Percentiles rank a stretch among this genome's conserved stretches.
phyloP scores from a whole-genome alignment of 1,140 invertebrate species.

The Drosophila sucinea region DNA sequence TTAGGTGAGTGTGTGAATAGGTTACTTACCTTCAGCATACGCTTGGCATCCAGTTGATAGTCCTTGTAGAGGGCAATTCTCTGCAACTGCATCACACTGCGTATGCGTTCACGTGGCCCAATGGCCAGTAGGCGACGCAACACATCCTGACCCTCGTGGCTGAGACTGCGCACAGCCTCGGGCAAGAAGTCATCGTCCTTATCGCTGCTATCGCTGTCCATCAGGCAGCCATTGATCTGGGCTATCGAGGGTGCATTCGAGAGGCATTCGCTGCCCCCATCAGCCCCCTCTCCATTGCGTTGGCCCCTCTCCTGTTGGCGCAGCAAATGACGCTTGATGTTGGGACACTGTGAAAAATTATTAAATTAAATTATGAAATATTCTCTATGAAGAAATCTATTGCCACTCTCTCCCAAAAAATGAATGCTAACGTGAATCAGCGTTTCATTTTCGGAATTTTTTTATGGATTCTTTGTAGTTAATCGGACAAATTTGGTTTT shows the following conservation, averaged over 20 bases:
- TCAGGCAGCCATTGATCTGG: constrained; percentile 50
- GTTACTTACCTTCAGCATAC: constrained; percentile 50
- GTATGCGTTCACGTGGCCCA: constrained; percentile 82
- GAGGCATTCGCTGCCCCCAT: constrained; percentile 21
- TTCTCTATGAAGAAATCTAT: no score
- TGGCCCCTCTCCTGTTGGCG: neutral
- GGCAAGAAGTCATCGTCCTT: constrained; percentile 53
- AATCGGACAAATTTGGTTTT: no score
- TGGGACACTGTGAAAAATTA: constrained; percentile 37
- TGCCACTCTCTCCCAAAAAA: neutral
- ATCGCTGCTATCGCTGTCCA: constrained; percentile 26
- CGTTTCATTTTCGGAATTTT: no score
- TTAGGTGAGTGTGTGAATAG: no score
- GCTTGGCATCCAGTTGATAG: constrained; percentile 75
- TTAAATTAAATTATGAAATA: neutral
- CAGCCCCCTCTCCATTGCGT: constrained; percentile 6
- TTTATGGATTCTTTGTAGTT: no score
- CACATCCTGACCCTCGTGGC: constrained; percentile 81
- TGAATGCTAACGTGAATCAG: no score
- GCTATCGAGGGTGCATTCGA: constrained; percentile 53
- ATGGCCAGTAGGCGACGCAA: constrained; percentile 82
- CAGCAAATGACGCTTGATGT: constrained; percentile 35
- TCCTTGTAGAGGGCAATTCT: constrained; percentile 84
- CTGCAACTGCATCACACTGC: constrained; percentile 83
- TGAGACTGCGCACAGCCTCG: constrained; percentile 60